Conservation (phyloP, 2,797 vertebrate species). For the Mus caroli region DNA sequence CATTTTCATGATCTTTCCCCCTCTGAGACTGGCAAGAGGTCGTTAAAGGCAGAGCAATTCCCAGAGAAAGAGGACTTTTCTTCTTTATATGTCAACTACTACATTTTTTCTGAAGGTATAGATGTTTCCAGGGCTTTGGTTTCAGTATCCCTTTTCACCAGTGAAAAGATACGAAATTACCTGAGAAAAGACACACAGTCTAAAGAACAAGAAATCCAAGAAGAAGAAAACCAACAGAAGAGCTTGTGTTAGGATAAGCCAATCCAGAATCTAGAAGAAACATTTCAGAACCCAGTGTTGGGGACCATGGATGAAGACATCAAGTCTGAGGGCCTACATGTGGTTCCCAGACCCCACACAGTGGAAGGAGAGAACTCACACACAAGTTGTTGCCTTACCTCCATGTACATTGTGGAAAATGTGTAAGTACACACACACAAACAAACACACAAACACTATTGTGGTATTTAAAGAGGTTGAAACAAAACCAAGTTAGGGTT, state of each 20-base stretch:
- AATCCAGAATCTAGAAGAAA: slow-evolving; percentile 42
- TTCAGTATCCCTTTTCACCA: background rate
- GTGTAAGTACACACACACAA: background rate
- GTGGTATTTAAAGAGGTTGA: background rate
- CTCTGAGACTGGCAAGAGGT: background rate
- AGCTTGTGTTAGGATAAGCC: background rate
- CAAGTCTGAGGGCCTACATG: background rate
- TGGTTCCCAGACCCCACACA: background rate
- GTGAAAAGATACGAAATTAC: background rate
- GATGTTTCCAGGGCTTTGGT: background rate
- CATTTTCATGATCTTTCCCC: slow-evolving; percentile 16
- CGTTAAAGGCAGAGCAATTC: background rate
- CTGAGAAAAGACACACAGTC: background rate
- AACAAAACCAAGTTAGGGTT: background rate
- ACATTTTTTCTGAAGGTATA: slow-evolving; percentile 23
- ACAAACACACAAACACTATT: background rate
- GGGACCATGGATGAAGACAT: background rate
- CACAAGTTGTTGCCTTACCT: background rate
- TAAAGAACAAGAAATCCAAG: background rate
- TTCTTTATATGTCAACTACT: slow-evolving; percentile 46
- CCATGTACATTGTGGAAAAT: background rate
- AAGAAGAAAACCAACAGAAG: background rate
- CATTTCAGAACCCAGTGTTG: background rate
- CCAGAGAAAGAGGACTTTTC: slow-evolving; percentile 33
- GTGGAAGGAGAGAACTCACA: background rate